Conservation (phyloP, 1,140 invertebrate genomes). For the Zeugodacus cucurbitae region DNA sequence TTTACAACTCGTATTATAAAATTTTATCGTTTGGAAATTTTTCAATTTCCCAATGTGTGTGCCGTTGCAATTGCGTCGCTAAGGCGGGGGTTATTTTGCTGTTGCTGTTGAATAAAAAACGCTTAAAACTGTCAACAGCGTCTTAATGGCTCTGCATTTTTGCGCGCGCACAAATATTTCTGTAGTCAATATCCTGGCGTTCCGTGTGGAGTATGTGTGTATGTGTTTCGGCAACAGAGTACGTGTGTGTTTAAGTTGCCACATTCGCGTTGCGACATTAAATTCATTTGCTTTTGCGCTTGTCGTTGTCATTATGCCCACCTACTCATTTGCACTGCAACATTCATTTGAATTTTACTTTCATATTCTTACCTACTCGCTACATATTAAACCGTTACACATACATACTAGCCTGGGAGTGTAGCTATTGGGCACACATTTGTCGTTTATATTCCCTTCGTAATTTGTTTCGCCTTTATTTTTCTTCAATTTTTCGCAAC, state of each 20-base stretch:
- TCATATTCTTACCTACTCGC: neutral
- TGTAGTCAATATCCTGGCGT: neutral
- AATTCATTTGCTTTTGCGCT: conserved; percentile 13
- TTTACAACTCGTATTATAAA: conserved; percentile 42
- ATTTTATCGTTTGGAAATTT: conserved; percentile 49
- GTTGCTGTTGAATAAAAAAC: neutral
- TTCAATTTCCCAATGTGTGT: conserved; percentile 46
- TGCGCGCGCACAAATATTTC: neutral
- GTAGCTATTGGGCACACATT: neutral
- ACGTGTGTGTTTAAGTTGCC: neutral
- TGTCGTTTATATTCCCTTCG: neutral
- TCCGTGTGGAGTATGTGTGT: neutral
- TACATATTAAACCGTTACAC: neutral
- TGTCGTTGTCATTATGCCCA: neutral
- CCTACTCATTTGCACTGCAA: neutral
- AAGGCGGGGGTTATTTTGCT: neutral
- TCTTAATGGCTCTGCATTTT: conserved; percentile 32
- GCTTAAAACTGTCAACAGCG: conserved; percentile 34
- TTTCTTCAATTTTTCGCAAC: conserved; percentile 16
- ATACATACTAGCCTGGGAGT: neutral
- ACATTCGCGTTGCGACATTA: neutral
- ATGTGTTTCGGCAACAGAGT: too few relatives aligned
- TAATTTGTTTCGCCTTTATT: neutral
- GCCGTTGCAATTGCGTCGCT: neutral
- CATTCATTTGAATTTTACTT: neutral